Evolutionary conservation across 2,113 vertebrate species (phyloP), one percentile per base, ranked within the genome.

Genomic region (Macaca fascicularis): DNA sequence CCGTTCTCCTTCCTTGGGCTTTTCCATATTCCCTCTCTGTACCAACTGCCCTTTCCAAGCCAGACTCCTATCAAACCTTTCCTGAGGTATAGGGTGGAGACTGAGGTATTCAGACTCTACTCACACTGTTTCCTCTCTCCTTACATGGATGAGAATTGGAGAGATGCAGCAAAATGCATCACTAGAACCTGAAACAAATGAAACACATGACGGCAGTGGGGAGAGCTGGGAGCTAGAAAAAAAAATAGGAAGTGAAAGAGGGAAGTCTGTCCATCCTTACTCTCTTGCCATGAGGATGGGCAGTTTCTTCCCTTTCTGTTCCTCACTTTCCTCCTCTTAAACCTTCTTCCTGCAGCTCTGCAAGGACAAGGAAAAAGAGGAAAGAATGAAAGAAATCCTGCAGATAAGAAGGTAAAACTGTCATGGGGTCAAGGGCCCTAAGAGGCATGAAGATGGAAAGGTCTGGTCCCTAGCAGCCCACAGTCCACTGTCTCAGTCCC

Each of bases 351-450:
- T 25, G 12, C 97, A 99, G 99, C 75, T 99, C 0, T 99, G 99
- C 99, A 52, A 96, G 86, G 99, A 98, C 8, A 93, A 99, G 85
- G 98, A 95, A 81, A 2, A 72, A 0, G 27, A 96, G 78, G 96
- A 99, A 0, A 74, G 95, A 2, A 70, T 98, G 1, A 98, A 98
- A 97, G 98, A 97, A 90, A 9, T n/a, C 78, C 22, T 99, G 40
- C 72, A 93, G 88, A 99, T 99, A 78, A 99, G 98, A 98, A 99
- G 99, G 99, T 99, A 92, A 96, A 87, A 23, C 69, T 64, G 38
- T 92, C 79, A 57, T 30, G 16, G 59, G 59, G 17, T 61, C 76
- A 40, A 32, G 32, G 30, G 11, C 64, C 23, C 6, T 27, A 32
- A 38, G 22, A 89, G 30, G 75, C 30, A 45, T 38, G 30, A 35